Evolutionary conservation across 2,113 vertebrate species (phyloP), one percentile per base, ranked within the genome.

Genomic region (Cynoglossus semilaevis): DNA sequence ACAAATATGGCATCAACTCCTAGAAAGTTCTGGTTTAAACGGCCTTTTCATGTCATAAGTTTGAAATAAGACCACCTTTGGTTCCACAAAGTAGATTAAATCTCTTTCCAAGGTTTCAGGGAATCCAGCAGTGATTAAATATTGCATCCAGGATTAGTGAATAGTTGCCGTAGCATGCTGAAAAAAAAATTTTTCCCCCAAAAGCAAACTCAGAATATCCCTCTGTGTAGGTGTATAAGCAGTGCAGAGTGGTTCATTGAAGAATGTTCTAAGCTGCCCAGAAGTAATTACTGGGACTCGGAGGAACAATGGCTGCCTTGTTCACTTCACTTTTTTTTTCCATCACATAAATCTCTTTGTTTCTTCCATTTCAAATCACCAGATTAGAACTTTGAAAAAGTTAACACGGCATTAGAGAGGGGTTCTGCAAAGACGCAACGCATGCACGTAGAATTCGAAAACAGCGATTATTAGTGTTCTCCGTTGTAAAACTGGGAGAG

Each of bases 251-350:
- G 71, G 74, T 72, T 80, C 53, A 79, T 88, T 85, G 77, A 87
- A 88, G 77, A 87, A 87, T 79, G 78, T 81, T 51, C 81, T 82
- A 89, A 87, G 82, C 85, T 75, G 67, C 81, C 73, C 76, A 78
- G 64, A 74, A 79, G 63, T 85, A 87, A 85, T 85, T 87, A 83
- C 83, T 81, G 52, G 77, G 85, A 77, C 65, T 57, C 14, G 52
- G 56, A 73, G 16, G 81, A 86, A 91, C 88, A 91, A 91, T 88
- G 75, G 79, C 46, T 46, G 67, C 62, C 64, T 91, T 92, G 88
- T 91, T 90, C 77, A 47, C 58, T 50, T 71, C 80, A 29, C 22
- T 29, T 29, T 67, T 29, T 29, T 67, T 53, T 15, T 37, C 68
- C 67, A 80, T 78, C 56, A 42, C 58, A 36, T 82, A 82, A 79